Evolutionary conservation across 2,888 invertebrate species (phyloP).

Genomic region (Eristalis pertinax): DNA sequence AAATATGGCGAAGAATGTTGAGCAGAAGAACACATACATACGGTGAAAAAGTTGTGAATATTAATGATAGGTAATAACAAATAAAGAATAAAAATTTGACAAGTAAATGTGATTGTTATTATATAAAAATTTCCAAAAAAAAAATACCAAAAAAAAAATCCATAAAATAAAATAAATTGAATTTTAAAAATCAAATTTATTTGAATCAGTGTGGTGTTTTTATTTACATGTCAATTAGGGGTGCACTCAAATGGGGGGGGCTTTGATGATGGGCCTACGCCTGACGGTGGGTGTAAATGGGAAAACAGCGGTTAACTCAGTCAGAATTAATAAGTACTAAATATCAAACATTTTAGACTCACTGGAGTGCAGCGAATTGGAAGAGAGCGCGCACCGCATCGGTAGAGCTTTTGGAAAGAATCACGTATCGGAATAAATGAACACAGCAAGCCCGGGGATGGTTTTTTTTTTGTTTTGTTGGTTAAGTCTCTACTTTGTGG

Average conservation of each 20-base stretch:
- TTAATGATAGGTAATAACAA: slow-evolving; percentile 66
- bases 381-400: background rate
- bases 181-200: slow-evolving; percentile 64
- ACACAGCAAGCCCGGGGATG: background rate
- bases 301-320: background rate
- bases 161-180: slow-evolving; percentile 63
- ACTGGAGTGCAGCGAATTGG: background rate
- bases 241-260: background rate
- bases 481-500: background rate
- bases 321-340: background rate
- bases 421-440: background rate
- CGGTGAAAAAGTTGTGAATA: slow-evolving; percentile 73
- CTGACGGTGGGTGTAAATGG: background rate
- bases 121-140: slow-evolving; percentile 76
- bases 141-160: slow-evolving; percentile 35
- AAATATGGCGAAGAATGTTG: slow-evolving; percentile 3
- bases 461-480: background rate
- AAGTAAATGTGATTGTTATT: slow-evolving; percentile 80
- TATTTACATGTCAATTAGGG: background rate
- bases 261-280: background rate
- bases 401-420: background rate
- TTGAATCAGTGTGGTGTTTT: slow-evolving; percentile 43
- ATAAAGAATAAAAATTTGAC: slow-evolving; percentile 68
- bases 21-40: slow-evolving; percentile 60
- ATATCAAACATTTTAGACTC: background rate